These are phyloP conservation scores for Apistogramma diplotaenia DNA, from an alignment of 2,113 vertebrate species.

Conservation along the genomic window DNA sequence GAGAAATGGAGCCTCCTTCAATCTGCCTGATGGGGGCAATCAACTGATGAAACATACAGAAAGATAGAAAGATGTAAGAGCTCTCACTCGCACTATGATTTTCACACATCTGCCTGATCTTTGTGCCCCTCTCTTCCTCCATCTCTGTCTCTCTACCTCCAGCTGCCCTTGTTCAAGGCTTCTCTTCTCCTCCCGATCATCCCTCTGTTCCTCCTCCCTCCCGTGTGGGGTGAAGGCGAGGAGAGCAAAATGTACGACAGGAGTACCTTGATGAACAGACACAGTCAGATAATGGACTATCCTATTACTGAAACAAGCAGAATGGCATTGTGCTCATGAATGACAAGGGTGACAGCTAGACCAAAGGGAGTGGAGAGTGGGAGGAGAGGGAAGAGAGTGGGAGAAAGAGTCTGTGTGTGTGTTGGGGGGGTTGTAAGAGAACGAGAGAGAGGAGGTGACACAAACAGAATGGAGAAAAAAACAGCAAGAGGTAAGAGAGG, in stretches of 20 bases:
- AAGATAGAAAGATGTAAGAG: conserved; percentile 36
- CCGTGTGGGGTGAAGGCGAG: conserved; percentile 11
- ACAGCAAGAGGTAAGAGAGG: background rate
- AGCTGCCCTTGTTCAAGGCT: conserved; percentile 8
- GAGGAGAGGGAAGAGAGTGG: background rate
- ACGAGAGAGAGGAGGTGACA: background rate
- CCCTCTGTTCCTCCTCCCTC: background rate
- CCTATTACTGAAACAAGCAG: conserved; percentile 53
- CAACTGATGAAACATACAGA: conserved; percentile 63
- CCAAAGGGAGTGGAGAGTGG: background rate
- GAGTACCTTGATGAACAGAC: conserved; percentile 37
- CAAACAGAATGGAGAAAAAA: background rate
- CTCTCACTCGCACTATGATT: conserved; percentile 5
- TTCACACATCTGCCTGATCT: background rate
- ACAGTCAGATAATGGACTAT: conserved; percentile 48
- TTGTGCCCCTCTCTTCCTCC: background rate
- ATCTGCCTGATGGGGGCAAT: conserved; percentile 53
- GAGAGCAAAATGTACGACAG: conserved; percentile 12
- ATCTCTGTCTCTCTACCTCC: background rate
- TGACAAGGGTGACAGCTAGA: conserved; percentile 14
- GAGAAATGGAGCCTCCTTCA: conserved; percentile 43
- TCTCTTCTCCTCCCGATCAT: conserved; percentile 14
- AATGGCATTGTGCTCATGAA: conserved; percentile 32
- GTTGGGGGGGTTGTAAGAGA: background rate
- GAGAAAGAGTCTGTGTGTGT: background rate